Base-by-base conservation (phyloP, 2,888 invertebrate species). In the Rhyacophila evoluta region DNA sequence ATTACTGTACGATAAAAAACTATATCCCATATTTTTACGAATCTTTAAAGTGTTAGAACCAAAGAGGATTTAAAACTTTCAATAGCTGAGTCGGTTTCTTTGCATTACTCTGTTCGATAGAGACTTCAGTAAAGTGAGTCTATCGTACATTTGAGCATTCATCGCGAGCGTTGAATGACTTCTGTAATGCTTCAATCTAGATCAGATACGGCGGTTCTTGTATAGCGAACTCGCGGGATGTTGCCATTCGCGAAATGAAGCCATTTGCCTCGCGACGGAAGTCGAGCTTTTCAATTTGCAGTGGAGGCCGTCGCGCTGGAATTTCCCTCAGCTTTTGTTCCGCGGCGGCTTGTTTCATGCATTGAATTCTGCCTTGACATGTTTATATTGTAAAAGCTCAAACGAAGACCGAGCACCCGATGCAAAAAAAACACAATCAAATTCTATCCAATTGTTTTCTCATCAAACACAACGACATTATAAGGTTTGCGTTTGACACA, bases 241-340 rank as follows among this genome's bases (percentile, higher is more conserved):
- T 41, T 19, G 55, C 25, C 55, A 55, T 55, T 55, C 25, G 19
- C 55, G 15, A 55, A 55, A 55, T 19, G 55, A 55, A 55, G 19
- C 55, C 55, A 55, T 55, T 55, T 19, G 55, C 55, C 19, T 10
- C 55, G 55, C 55, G 55, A 19, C 55, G 55, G 55, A 55, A 55
- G 55, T 55, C 3, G 12, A 55, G 25, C 55, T 55, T 55, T 55
- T 55, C 55, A 55, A 55, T 55, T 55, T 55, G 8, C 55, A 55
- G 12, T 19, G 55, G 19, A 19, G 19, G 55, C 55, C 8, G 6
- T 55, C 12, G 55, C 25, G 55, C 55, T 55, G 25, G 55, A 55
- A 19, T 55, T 55, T 6, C 19, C 8, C 41, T 41, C 25, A 55
- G 55, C 29, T 2, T 33, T 55, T 55, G 10, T 55, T 5, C 55